A percentile compares a stretch with the other conserved stretches of the same genome.
These are phyloP conservation scores for Campoletis raptor DNA, from an alignment of 2,888 invertebrate genomes.

Conservation along the genomic window DNA sequence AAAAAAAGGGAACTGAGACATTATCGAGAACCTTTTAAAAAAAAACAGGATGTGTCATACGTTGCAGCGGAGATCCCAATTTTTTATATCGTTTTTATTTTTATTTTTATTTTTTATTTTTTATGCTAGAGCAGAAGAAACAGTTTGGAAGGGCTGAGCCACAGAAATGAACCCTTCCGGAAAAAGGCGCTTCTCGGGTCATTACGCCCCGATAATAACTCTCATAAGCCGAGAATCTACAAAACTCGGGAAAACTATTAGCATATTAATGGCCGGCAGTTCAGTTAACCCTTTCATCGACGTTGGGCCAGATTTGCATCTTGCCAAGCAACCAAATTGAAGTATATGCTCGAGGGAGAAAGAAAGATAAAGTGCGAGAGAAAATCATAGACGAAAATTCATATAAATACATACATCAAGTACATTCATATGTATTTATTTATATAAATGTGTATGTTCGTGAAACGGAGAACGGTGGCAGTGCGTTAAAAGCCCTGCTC, in stretches of 20 bases:
- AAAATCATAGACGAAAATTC: conserved; percentile 47
- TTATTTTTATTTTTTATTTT: conserved; percentile 18
- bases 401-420: conserved; percentile 19
- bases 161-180: conserved; percentile 82
- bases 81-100: conserved; percentile 5
- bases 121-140: conserved; percentile 5
- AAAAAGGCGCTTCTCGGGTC: conserved; percentile 84
- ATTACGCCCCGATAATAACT: conserved; percentile 84
- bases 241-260: conserved; percentile 85
- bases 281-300: conserved; percentile 85
- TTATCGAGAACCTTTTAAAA: conserved; percentile 35
- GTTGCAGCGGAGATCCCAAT: conserved; percentile 20
- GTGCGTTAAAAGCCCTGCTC: conserved; percentile 84
- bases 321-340: conserved; percentile 67
- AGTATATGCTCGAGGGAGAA: conserved; percentile 55
- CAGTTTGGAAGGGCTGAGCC: conserved; percentile 59
- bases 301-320: conserved; percentile 84
- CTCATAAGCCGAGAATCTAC: conserved; percentile 83
- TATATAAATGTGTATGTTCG: conserved; percentile 26
- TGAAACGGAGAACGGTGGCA: conserved; percentile 80
- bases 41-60: conserved; percentile 47
- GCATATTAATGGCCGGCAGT: conserved; percentile 85
- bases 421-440: conserved; percentile 2
- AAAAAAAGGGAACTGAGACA: conserved; percentile 25
- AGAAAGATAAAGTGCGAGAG: conserved; percentile 48